Conservation (phyloP, 1,140 invertebrate species). For the Aradophagus sp. region DNA sequence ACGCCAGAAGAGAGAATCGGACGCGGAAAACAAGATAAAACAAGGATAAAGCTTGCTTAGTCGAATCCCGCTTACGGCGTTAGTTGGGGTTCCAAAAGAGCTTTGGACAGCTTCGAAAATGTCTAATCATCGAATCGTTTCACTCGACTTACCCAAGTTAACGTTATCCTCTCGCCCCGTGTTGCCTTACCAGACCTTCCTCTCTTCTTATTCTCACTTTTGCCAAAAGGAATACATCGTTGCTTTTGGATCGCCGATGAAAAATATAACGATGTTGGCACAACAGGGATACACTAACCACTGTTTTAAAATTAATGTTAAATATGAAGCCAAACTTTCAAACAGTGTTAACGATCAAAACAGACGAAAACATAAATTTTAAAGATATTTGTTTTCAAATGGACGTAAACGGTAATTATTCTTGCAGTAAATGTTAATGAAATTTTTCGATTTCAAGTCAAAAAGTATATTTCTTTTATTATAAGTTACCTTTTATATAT, state of each 20-base stretch:
- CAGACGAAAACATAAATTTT: too few relatives aligned
- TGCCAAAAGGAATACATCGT: conserved; percentile 5
- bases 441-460: too few relatives aligned
- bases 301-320: too few relatives aligned
- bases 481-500: too few relatives aligned
- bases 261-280: too few relatives aligned
- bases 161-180: conserved; percentile 29
- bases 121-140: conserved; percentile 57
- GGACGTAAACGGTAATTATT: not conserved
- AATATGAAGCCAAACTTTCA: too few relatives aligned
- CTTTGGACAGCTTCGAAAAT: conserved; percentile 54
- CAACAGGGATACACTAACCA: too few relatives aligned
- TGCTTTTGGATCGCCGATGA: too few relatives aligned
- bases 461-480: too few relatives aligned
- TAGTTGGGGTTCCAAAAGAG: conserved; percentile 53
- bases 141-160: conserved; percentile 44
- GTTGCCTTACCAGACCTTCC: conserved; percentile 10
- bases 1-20: conserved; percentile 50
- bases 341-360: too few relatives aligned
- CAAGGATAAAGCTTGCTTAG: conserved; percentile 68
- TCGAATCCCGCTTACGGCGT: conserved; percentile 50
- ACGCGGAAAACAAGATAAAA: conserved; percentile 72
- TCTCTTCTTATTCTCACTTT: conserved; percentile 12
- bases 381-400: conserved; percentile 24
- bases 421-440: too few relatives aligned